Evolutionary conservation across 2,797 vertebrate species (phyloP).

Genomic region (Masticophis lateralis): DNA sequence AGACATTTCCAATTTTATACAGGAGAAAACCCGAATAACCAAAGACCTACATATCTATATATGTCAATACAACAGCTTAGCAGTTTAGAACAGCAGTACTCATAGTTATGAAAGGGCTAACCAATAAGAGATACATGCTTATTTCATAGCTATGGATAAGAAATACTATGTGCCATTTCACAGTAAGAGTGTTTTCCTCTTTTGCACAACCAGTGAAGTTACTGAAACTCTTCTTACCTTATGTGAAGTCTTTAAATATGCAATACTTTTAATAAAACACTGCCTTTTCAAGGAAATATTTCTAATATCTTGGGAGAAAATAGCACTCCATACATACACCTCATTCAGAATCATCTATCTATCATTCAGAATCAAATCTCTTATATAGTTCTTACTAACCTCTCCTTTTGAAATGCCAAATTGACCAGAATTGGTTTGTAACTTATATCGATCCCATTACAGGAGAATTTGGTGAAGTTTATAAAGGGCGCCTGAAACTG

Average conservation of each 20-base stretch:
- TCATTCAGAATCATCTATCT: not conserved
- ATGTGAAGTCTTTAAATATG: not conserved
- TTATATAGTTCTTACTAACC: not conserved
- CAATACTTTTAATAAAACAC: not conserved
- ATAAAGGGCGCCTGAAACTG: constrained; percentile 95
- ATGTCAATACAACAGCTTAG: not conserved
- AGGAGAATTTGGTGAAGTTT: constrained; percentile 99
- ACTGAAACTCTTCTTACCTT: not conserved
- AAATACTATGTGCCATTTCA: not conserved
- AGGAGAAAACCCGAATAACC: no score
- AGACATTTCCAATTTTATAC: no score
- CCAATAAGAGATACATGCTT: not conserved
- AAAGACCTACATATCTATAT: not conserved
- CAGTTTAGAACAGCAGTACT: not conserved
- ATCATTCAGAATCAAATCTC: not conserved
- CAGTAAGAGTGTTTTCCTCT: not conserved
- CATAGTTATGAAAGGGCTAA: not conserved
- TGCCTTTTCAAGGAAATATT: constrained; percentile 1
- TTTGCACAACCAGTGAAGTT: not conserved
- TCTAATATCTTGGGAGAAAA: not conserved
- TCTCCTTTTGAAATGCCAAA: not conserved
- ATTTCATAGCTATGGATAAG: not conserved
- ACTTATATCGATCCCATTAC: constrained; percentile 4
- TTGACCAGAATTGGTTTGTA: not conserved
- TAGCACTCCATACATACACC: not conserved